These are phyloP conservation scores for Diadumene lineata DNA, from an alignment of 92 coral and sea anemone species.

Conservation along the genomic window DNA sequence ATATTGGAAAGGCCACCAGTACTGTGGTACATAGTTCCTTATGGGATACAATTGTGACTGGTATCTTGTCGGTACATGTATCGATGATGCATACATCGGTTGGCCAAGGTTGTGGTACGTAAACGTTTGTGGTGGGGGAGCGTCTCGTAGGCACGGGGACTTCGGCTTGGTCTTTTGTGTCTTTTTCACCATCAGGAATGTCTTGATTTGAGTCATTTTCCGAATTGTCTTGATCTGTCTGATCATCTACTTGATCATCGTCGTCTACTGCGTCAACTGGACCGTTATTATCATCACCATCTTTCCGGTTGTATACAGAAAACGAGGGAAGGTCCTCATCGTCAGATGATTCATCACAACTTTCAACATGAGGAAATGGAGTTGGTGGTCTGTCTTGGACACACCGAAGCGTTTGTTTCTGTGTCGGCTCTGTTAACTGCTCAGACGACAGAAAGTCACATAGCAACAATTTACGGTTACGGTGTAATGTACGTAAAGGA, in stretches of 20 bases:
- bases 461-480: constrained; percentile 46
- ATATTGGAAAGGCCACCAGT: neutral
- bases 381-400: constrained; percentile 14
- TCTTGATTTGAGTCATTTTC: neutral
- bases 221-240: neutral
- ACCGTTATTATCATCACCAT: neutral
- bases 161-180: neutral
- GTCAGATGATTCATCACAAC: constrained; percentile 9
- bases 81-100: neutral
- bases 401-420: constrained; percentile 18
- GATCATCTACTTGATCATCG: neutral
- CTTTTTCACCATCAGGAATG: neutral
- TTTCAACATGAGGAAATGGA: neutral
- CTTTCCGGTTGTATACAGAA: neutral
- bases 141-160: constrained; percentile 20
- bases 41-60: neutral
- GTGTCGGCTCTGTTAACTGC: constrained; percentile 16
- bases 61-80: constrained; percentile 7
- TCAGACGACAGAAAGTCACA: constrained; percentile 46
- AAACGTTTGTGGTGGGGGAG: constrained; percentile 4
- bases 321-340: constrained; percentile 10
- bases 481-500: constrained; percentile 24
- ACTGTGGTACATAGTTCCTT: neutral
- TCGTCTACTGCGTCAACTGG: neutral
- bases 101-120: constrained; percentile 20